A percentile compares a stretch with the other conserved stretches of the same genome.
phyloP scores from a whole-genome alignment of 2,888 invertebrate species.

The Philhelius pedissequus region DNA sequence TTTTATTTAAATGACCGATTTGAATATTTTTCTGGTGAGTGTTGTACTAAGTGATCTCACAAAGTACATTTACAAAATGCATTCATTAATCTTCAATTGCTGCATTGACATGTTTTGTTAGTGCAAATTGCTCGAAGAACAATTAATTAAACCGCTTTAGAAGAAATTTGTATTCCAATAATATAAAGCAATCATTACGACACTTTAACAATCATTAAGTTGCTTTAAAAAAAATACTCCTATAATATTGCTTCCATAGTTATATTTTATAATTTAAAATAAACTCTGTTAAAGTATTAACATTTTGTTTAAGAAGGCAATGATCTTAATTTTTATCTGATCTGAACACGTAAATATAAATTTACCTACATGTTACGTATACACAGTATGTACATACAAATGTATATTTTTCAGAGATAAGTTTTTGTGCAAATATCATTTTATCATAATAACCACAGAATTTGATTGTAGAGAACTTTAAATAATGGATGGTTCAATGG shows the following conservation, averaged over 20 bases:
- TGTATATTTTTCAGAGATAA: neutral
- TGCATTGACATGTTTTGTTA: neutral
- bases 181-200: conserved; percentile 1
- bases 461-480: neutral
- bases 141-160: neutral
- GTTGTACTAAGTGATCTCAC: neutral
- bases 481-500: neutral
- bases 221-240: neutral
- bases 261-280: neutral
- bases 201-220: neutral
- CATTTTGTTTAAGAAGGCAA: neutral
- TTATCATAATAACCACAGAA: neutral
- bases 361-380: too few relatives aligned
- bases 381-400: neutral
- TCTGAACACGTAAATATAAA: neutral
- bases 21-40: neutral
- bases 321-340: neutral
- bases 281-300: neutral
- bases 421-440: neutral
- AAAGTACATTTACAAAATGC: neutral
- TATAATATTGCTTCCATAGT: neutral
- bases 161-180: neutral
- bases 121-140: neutral
- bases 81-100: neutral
- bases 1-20: neutral